Base-by-base conservation (phyloP, 2,113 vertebrate genomes). In the Saccopteryx bilineata region DNA sequence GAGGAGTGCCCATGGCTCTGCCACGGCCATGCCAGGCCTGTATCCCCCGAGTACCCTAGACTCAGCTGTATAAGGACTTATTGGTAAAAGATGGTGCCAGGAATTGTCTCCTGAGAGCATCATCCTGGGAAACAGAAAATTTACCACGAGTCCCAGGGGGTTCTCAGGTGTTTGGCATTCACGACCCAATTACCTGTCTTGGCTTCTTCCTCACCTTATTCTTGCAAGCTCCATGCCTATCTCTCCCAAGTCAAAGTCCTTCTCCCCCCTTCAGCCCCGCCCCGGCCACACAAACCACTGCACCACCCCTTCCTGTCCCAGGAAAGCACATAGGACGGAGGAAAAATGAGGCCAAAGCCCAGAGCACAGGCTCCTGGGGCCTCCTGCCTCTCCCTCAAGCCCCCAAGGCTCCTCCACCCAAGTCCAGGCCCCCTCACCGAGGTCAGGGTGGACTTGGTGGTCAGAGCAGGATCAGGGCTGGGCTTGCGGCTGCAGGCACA, bases 381-480 rank as follows among this genome's bases (percentile, higher is more conserved):
- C 72, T 61, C 80, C 46, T 15, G 72, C 63, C 24, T 17, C 75
- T 60, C 23, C 72, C 75, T 13, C 26, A 14, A 28, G 26, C 14
- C 11, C 0, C 10, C 4, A 9, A n/a, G 1, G 28, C 61, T 23
- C 56, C 6, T 8, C 84, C n/a, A 14, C 5, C 19, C 1, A 19
- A 4, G 5, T 80, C 91, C 98, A 0, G 39, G 31, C 56, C 14
- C 72, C 98, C 99, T 99, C 97, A 99, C 99, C 0, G 99, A 98
- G 26, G 99, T 98, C 97, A 99, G 95, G 19, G 98, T 99, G 78
- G 99, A 98, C 95, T 99, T 99, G 97, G 98, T 98, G 93, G 98
- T 98, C 74, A 99, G 98, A 9, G 98, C 97, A 18, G 98, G 98
- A 90, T 99, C 99, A 48, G 99, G 98, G 1, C 98, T 97, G 1